Evolutionary conservation across 30 jellyfish, hydroid and myxozoan species (phyloP).

Genomic region (Hydra vulgaris): DNA sequence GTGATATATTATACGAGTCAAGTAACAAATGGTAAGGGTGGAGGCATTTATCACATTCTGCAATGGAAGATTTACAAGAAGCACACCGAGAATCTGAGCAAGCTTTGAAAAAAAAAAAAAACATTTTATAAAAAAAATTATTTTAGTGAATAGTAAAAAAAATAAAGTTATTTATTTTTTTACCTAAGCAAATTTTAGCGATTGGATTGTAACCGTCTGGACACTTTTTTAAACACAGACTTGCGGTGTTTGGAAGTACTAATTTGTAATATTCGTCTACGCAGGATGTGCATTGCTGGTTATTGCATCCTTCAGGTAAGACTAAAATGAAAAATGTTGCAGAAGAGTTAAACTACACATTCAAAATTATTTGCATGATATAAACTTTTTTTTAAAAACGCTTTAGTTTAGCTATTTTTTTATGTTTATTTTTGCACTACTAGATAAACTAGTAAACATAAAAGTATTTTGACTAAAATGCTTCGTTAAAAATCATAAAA

Average conservation of each 20-base stretch:
- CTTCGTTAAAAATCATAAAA: too few relatives aligned
- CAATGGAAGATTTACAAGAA: conserved; percentile 19
- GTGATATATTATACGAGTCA: conserved; percentile 6
- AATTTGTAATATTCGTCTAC: conserved; percentile 5
- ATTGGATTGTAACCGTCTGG: conserved; percentile 13
- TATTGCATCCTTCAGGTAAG: conserved; percentile 16
- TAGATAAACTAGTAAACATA: too few relatives aligned
- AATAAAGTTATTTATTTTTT: neutral
- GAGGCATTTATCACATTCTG: conserved; percentile 21
- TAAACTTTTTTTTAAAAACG: too few relatives aligned
- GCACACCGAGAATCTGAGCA: conserved; percentile 26
- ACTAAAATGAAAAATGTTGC: neutral
- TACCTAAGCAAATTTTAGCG: conserved; percentile 17
- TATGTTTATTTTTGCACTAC: too few relatives aligned
- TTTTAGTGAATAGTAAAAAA: neutral
- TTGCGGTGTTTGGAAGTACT: neutral
- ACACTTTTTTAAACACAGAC: conserved; percentile 10
- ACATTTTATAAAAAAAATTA: neutral
- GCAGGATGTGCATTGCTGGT: conserved; percentile 4
- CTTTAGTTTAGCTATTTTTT: too few relatives aligned
- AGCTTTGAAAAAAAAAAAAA: conserved; percentile 2
- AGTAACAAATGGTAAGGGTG: conserved; percentile 17
- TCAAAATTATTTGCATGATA: too few relatives aligned
- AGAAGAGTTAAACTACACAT: too few relatives aligned
- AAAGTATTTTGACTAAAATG: too few relatives aligned